A percentile compares a stretch with the other conserved stretches of the same genome.
Conservation (phyloP, 35 echinoderm and acorn worm genomes). For the Stichopus chloronotus region DNA sequence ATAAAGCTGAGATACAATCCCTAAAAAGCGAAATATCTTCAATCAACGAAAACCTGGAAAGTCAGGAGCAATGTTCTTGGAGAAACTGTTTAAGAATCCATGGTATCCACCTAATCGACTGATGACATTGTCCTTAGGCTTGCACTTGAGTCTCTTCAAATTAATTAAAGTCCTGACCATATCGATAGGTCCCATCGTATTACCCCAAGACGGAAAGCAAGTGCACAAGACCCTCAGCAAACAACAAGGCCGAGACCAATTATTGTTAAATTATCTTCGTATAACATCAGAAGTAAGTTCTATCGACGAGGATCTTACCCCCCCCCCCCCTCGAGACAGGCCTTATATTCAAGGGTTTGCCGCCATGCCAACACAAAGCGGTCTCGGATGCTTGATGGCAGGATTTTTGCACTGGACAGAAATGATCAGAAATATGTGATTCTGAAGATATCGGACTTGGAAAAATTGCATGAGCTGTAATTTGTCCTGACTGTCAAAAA, state of each 20-base stretch:
- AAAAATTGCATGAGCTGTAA: neutral
- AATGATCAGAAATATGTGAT: neutral
- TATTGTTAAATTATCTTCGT: too few relatives aligned
- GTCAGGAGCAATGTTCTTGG: neutral
- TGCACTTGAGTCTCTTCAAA: too few relatives aligned
- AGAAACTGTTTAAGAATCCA: constrained; percentile 5
- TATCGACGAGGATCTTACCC: too few relatives aligned
- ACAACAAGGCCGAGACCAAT: too few relatives aligned
- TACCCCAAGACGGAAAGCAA: too few relatives aligned
- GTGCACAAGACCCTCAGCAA: too few relatives aligned
- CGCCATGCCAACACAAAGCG: neutral
- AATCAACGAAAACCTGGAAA: neutral
- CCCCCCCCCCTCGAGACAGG: neutral
- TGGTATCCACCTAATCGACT: constrained; percentile 2
- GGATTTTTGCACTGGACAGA: constrained; percentile 16
- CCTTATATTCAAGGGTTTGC: neutral
- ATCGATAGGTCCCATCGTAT: too few relatives aligned
- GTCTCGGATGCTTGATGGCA: neutral
- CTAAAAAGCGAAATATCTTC: neutral
- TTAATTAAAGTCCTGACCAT: too few relatives aligned
- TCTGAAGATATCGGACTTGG: neutral
- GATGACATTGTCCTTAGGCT: neutral
- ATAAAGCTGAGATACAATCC: neutral
- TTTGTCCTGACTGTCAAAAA: neutral
- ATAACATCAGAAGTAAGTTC: too few relatives aligned